A percentile compares a stretch with the other conserved stretches of the same genome.
These are phyloP conservation scores for Phasia obesa DNA, from an alignment of 2,888 invertebrate species.

Conservation along the genomic window DNA sequence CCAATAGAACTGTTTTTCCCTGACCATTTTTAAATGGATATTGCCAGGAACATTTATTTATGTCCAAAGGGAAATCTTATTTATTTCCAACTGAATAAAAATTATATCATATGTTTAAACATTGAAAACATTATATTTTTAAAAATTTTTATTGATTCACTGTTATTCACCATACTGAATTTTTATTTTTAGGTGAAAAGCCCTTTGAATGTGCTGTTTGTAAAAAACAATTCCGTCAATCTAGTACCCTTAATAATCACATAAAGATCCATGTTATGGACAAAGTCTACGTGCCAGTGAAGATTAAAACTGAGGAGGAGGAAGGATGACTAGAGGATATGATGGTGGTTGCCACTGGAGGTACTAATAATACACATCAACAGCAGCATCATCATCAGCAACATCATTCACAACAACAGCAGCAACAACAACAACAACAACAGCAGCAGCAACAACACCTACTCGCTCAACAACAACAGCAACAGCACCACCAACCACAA, in stretches of 20 bases:
- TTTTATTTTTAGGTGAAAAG: constrained; percentile 79
- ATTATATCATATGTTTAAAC: too few relatives aligned
- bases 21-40: too few relatives aligned
- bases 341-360: constrained; percentile 79
- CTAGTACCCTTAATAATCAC: constrained; percentile 82
- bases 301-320: constrained; percentile 82
- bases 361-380: constrained; percentile 55
- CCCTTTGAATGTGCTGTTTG: constrained; percentile 83
- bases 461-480: constrained; percentile 72
- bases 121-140: too few relatives aligned
- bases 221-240: constrained; percentile 83
- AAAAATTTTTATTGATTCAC: too few relatives aligned
- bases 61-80: too few relatives aligned
- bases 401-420: constrained; percentile 70
- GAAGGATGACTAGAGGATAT: constrained; percentile 82
- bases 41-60: too few relatives aligned
- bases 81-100: too few relatives aligned
- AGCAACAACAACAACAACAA: constrained; percentile 28
- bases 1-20: too few relatives aligned
- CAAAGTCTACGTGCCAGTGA: constrained; percentile 82
- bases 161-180: background rate
- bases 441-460: constrained; percentile 69
- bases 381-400: constrained; percentile 76
- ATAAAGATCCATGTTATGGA: constrained; percentile 83
- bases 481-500: constrained; percentile 71